Percentiles rank a stretch among this genome's conserved stretches.
Conservation (phyloP, 1,140 invertebrate species). For the Fragariocoptes setiger region DNA sequence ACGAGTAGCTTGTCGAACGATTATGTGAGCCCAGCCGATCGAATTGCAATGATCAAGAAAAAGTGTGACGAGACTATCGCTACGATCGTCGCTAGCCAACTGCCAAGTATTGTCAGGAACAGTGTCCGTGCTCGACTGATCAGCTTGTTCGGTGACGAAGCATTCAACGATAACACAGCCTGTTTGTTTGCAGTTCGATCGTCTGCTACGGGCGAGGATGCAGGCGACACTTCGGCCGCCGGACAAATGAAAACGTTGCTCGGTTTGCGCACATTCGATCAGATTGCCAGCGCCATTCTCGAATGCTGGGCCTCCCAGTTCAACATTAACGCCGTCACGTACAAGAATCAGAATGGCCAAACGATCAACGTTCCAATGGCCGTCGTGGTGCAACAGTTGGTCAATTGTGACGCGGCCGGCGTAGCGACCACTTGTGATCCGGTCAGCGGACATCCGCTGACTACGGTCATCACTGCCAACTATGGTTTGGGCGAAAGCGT, state of each 20-base stretch:
- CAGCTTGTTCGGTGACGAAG: neutral
- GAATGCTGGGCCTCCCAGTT: slow-evolving; percentile 49
- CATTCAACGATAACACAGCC: neutral
- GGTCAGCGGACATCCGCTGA: slow-evolving; percentile 26
- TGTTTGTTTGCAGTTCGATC: slow-evolving; percentile 24
- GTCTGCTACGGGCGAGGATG: slow-evolving; percentile 37
- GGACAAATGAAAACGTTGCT: slow-evolving; percentile 48
- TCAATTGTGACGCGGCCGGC: slow-evolving; percentile 32
- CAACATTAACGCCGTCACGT: slow-evolving; percentile 34
- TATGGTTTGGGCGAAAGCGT: slow-evolving; percentile 37
- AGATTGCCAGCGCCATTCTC: slow-evolving; percentile 25
- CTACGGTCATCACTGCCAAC: slow-evolving; percentile 37
- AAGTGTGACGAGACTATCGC: neutral
- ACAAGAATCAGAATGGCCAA: slow-evolving; percentile 32
- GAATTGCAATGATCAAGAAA: neutral
- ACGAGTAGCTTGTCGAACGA: too few relatives aligned
- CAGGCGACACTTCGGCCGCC: slow-evolving; percentile 36
- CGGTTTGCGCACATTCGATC: slow-evolving; percentile 19
- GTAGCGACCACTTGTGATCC: slow-evolving; percentile 49
- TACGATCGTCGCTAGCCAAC: neutral
- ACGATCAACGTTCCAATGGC: slow-evolving; percentile 29
- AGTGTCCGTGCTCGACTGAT: neutral
- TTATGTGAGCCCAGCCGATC: too few relatives aligned
- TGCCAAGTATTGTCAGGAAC: neutral
- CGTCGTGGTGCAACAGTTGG: slow-evolving; percentile 51